Evolutionary conservation across 2,797 vertebrate genomes (phyloP).

Genomic region (Antrozous pallidus): DNA sequence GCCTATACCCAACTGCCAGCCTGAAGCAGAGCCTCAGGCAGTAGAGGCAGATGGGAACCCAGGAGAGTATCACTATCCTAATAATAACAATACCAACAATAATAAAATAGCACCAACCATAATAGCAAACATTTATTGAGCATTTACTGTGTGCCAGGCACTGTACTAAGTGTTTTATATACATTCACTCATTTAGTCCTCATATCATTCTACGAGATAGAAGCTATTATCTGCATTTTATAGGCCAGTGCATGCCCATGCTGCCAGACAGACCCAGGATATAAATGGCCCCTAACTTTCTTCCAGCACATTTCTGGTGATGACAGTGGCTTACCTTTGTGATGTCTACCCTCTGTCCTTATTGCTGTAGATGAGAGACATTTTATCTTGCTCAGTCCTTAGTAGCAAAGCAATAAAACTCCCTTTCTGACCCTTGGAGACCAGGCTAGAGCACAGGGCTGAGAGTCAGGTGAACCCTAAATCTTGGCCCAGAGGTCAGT

Average conservation of each 20-base stretch:
- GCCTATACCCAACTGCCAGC: neutral
- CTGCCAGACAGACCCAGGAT: constrained; percentile 1
- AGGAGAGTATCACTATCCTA: neutral
- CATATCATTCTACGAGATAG: constrained; percentile 10
- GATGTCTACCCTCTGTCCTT: neutral
- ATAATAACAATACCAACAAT: constrained; percentile 19
- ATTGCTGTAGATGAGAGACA: neutral
- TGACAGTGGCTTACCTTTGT: neutral
- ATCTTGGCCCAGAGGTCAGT: neutral
- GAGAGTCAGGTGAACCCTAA: neutral
- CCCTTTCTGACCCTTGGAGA: neutral
- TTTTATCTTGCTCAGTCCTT: constrained; percentile 43
- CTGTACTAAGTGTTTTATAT: constrained; percentile 5
- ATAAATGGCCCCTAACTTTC: constrained; percentile 41
- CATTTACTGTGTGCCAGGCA: neutral
- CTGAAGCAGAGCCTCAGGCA: neutral
- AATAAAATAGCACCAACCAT: constrained; percentile 20
- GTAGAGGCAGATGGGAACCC: neutral
- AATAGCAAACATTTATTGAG: constrained; percentile 45
- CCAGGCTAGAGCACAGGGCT: neutral
- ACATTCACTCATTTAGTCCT: constrained; percentile 33
- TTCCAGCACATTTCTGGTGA: constrained; percentile 31
- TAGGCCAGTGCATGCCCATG: constrained; percentile 18
- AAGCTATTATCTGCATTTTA: constrained; percentile 46
- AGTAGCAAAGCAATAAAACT: constrained; percentile 18